Evolutionary conservation across 2,888 invertebrate species (phyloP), one percentile per base, ranked within the genome.

Genomic region (Rhingia campestris): DNA sequence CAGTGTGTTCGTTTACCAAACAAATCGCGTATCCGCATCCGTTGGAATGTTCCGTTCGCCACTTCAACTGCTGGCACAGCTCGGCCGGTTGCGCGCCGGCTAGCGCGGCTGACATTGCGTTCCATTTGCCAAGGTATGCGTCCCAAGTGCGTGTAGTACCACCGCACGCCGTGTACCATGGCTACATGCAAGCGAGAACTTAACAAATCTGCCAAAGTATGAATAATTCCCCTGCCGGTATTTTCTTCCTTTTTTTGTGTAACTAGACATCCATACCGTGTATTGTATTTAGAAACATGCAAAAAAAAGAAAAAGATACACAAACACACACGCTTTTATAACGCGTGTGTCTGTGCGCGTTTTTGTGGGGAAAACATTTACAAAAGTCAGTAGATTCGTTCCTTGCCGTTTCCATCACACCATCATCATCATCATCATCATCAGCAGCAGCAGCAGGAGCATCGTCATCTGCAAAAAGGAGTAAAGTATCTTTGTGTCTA

Each of bases 201-300:
- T 74, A 51, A 74, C 67, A 82, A 77, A 82, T 64, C 82, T 82
- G 77, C 82, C 79, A 79, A 77, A 74, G 79, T 79, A 82, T 82
- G 79, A 82, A 82, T 79, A 82, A 79, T 69, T 73, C 69, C 47
- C 63, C 58, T 73, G 67, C 54, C 51, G 49, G 51, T 58, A 58
- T 67, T 67, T 43, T 54, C 30, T 47, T 47, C 5, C 67, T 49
- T 59, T 70, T 53, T 51, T 41, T 45, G 43, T 54, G 22, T 3
- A 33, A 7, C 32, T 14, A 22, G 6, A 37, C 51, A 51, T 22
- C 35, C 10, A 37, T 51, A n/a, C 32, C 47, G 33, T 33, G 39
- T 66, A 39, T 33, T 49, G 45, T n/a, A 51, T 70, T 10, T 49
- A 54, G 67, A 61, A 51, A 73, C 22, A 22, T 22, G 22, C 22